A percentile compares a stretch with the other conserved stretches of the same genome.
These are phyloP conservation scores for Drosophila albomicans DNA, from an alignment of 1,140 invertebrate species.

Conservation along the genomic window DNA sequence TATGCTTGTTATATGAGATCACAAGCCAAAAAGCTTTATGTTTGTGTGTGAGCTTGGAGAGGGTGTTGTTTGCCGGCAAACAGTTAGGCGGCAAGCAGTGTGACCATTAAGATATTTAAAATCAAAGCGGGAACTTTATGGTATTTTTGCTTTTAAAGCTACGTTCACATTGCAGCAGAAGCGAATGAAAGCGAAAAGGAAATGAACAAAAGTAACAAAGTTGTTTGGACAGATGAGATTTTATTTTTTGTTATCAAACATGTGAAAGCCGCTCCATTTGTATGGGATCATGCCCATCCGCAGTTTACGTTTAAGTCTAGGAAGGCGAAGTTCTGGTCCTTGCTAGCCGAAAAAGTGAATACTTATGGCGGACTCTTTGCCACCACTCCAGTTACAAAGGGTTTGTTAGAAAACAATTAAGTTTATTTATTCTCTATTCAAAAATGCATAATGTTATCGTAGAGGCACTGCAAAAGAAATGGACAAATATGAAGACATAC, in stretches of 20 bases:
- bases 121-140: background rate
- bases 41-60: too few relatives aligned
- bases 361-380: conserved; percentile 13
- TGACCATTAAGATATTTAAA: background rate
- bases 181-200: conserved; percentile 26
- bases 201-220: conserved; percentile 51
- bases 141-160: background rate
- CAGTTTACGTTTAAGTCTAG: conserved; percentile 38
- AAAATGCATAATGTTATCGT: background rate
- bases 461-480: conserved; percentile 47
- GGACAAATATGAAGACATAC: conserved; percentile 52
- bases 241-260: conserved; percentile 44
- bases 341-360: conserved; percentile 42
- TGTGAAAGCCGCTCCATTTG: conserved; percentile 39
- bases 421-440: conserved; percentile 3
- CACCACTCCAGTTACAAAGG: conserved; percentile 39
- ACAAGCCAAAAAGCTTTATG: too few relatives aligned
- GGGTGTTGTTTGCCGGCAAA: too few relatives aligned
- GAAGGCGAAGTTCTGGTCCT: conserved; percentile 46
- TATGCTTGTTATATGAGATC: too few relatives aligned
- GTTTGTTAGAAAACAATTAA: background rate
- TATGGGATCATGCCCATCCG: conserved; percentile 47
- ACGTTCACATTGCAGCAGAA: background rate
- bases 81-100: background rate
- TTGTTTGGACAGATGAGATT: conserved; percentile 48